These are phyloP conservation scores for Lepidocolaptes lacrymiger DNA, from an alignment of 2,797 vertebrate genomes.

Conservation along the genomic window DNA sequence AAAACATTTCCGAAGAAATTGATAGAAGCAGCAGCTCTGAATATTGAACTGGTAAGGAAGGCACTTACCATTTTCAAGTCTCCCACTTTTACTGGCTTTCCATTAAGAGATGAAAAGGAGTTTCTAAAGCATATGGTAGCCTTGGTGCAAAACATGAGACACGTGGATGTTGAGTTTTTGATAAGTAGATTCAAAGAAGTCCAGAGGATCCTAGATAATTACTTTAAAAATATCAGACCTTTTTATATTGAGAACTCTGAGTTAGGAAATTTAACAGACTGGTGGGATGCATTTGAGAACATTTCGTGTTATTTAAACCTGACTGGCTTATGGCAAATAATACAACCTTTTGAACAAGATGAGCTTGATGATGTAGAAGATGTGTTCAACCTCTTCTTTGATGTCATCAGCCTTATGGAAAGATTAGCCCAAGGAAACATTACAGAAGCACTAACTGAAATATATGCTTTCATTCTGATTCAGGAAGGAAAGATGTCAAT, in stretches of 20 bases:
- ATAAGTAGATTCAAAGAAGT: constrained; percentile 40
- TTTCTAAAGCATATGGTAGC: constrained; percentile 4
- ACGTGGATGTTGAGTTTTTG: constrained; percentile 31
- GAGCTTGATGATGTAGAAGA: not conserved
- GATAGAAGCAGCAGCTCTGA: not conserved
- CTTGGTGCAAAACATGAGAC: constrained; percentile 17
- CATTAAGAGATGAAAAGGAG: not conserved
- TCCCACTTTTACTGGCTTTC: not conserved
- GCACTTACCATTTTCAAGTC: constrained; percentile 7
- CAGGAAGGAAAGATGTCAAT: constrained; percentile 51
- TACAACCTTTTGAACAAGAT: constrained; percentile 29
- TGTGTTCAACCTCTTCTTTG: constrained; percentile 5
- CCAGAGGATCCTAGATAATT: not conserved
- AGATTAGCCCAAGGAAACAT: constrained; percentile 38
- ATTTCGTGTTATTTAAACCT: constrained; percentile 43
- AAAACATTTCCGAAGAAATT: not conserved
- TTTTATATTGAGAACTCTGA: not conserved
- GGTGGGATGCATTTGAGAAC: constrained; percentile 48
- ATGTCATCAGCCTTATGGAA: constrained; percentile 26
- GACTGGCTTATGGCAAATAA: constrained; percentile 20
- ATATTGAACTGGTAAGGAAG: constrained; percentile 30
- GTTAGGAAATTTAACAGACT: not conserved
- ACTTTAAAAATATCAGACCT: constrained; percentile 32
- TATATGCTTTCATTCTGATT: constrained; percentile 53
- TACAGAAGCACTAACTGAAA: constrained; percentile 53